phyloP scores from a whole-genome alignment of 1,140 invertebrate species.

The Drosophila cardini region DNA sequence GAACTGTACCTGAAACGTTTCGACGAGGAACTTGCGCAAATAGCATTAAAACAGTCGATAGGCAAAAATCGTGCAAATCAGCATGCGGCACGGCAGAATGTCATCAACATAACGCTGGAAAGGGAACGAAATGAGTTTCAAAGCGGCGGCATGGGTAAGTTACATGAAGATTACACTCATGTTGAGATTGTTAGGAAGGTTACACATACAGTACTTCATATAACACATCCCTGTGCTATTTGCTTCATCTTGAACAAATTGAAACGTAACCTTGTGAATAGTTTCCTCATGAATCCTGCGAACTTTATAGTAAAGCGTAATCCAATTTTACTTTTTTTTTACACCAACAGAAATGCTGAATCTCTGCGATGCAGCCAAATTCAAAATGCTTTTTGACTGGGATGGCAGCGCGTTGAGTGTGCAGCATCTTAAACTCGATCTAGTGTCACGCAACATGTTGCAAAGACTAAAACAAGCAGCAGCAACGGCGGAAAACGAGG shows the following conservation, averaged over 20 bases:
- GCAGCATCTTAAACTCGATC: conserved; percentile 81
- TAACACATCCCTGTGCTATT: too few species aligned
- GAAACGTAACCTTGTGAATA: too few species aligned
- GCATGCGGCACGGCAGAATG: conserved; percentile 90
- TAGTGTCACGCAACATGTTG: conserved; percentile 76
- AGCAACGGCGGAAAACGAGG: background rate
- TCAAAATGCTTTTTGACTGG: conserved; percentile 77
- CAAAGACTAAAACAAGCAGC: conserved; percentile 57
- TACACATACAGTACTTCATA: too few species aligned
- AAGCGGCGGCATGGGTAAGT: conserved; percentile 89
- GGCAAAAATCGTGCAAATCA: conserved; percentile 88
- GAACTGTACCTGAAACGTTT: conserved; percentile 87
- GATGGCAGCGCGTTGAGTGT: conserved; percentile 81
- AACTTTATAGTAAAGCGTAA: too few species aligned
- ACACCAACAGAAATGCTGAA: conserved; percentile 78
- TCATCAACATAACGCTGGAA: conserved; percentile 89
- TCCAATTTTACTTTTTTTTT: background rate
- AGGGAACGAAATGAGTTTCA: conserved; percentile 89
- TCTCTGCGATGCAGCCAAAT: conserved; percentile 75
- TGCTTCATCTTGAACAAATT: too few species aligned
- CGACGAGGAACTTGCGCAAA: conserved; percentile 91
- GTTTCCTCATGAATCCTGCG: too few species aligned
- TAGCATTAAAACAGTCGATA: conserved; percentile 90
- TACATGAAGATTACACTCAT: background rate
- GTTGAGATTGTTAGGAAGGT: too few species aligned